Percentiles rank a stretch among this genome's conserved stretches.
Evolutionary conservation across 2,113 vertebrate genomes (phyloP).

Genomic region (Gallinago undulata): DNA sequence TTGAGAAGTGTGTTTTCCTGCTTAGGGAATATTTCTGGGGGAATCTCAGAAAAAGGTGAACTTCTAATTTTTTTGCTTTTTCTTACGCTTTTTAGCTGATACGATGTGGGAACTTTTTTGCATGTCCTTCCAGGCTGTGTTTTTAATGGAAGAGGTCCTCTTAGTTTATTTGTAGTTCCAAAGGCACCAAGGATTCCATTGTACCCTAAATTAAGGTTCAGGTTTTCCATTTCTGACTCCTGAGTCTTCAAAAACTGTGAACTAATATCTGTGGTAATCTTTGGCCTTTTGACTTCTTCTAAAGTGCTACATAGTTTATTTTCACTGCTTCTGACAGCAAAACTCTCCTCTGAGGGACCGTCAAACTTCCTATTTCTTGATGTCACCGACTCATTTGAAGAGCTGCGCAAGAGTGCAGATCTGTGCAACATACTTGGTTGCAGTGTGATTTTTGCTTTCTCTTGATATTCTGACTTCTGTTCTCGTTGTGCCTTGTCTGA

Average conservation of each 20-base stretch:
- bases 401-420: background rate
- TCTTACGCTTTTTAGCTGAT: background rate
- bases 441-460: background rate
- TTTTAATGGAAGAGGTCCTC: constrained; percentile 55
- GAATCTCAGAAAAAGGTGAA: constrained; percentile 9
- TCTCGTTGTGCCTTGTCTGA: background rate
- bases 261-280: constrained; percentile 15
- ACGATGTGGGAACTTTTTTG: constrained; percentile 37
- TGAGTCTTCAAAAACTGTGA: constrained; percentile 19
- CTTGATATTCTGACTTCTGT: background rate
- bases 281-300: constrained; percentile 50
- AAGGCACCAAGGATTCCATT: constrained; percentile 56
- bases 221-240: constrained; percentile 29
- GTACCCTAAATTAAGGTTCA: background rate
- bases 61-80: background rate
- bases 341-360: background rate
- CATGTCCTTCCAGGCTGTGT: constrained; percentile 65
- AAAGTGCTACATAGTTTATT: background rate
- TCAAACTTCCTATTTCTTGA: background rate
- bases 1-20: constrained; percentile 20
- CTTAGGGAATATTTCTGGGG: background rate
- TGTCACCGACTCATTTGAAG: background rate
- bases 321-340: background rate
- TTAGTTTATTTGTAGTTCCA: background rate
- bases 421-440: background rate